Percentiles rank a stretch among this genome's conserved stretches.
Conservation (phyloP, 2,797 vertebrate species). For the Cyclura pinguis region DNA sequence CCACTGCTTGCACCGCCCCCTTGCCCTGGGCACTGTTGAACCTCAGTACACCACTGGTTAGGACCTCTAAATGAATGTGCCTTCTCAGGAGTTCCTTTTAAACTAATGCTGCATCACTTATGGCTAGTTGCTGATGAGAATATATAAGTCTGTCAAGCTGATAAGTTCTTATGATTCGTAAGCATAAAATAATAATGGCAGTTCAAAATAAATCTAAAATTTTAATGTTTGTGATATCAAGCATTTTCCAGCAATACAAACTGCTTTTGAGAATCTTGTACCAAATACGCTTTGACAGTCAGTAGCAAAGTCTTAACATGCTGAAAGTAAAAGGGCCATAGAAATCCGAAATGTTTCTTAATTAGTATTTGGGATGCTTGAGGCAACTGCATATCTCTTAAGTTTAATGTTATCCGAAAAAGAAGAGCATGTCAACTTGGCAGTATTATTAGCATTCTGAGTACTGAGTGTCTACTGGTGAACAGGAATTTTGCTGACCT, state of each 20-base stretch:
- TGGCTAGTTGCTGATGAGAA: slow-evolving; percentile 45
- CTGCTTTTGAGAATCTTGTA: slow-evolving; percentile 24
- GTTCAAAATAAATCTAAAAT: slow-evolving; percentile 37
- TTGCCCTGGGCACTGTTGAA: too few relatives aligned
- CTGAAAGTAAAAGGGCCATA: slow-evolving; percentile 44
- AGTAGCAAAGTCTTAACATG: slow-evolving; percentile 38
- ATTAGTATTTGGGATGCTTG: slow-evolving; percentile 36
- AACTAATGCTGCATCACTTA: not conserved
- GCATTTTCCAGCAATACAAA: slow-evolving; percentile 36
- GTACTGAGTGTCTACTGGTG: slow-evolving; percentile 17
- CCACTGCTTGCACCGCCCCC: too few relatives aligned
- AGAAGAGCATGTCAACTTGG: not conserved
- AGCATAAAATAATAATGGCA: slow-evolving; percentile 46
- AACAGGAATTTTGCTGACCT: slow-evolving; percentile 10
- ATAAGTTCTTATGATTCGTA: slow-evolving; percentile 19
- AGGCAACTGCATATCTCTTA: slow-evolving; percentile 51
- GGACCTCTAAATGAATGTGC: slow-evolving; percentile 9
- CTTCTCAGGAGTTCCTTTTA: slow-evolving; percentile 38
- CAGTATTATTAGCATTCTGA: slow-evolving; percentile 5
- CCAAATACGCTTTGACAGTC: slow-evolving; percentile 53
- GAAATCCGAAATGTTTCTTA: slow-evolving; percentile 48
- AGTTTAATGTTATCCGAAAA: slow-evolving; percentile 33
- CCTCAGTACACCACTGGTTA: too few relatives aligned
- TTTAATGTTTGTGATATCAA: slow-evolving; percentile 34
- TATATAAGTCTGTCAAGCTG: slow-evolving; percentile 26